Base-by-base conservation (phyloP, 2,797 vertebrate species). In the Myotis daubentonii region DNA sequence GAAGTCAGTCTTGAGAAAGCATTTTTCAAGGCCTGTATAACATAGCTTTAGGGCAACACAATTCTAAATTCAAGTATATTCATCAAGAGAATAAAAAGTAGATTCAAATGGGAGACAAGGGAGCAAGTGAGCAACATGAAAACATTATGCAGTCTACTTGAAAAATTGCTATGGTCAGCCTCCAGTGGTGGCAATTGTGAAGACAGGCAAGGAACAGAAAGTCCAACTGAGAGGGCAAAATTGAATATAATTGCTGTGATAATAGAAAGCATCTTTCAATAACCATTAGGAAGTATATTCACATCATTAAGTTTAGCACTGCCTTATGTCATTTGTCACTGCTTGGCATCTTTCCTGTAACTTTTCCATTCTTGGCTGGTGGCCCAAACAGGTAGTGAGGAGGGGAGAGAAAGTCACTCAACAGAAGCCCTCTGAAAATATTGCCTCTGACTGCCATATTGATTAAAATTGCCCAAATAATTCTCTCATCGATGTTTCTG, bases 1-100 rank as follows among this genome's bases (percentile, higher is more conserved):
- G 65, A 33, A 96, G 91, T 87, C 70, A 94, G 44, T 88, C 41
- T 82, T 76, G 72, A 96, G 75, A 38, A 85, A 89, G 76, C 41
- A 87, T 87, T 94, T 97, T 96, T 80, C 23, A 84, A 94, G 71
- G 68, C 23, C 41, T 83, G 22, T 17, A 51, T 87, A 94, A 82
- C 20, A n/a, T 62, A 80, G 80, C 94, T 95, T 93, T 44, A 93
- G 84, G 87, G 47, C 55, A 94, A 62, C 41, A 88, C 12, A 55
- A 33, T 94, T 89, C 70, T 86, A 92, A 95, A 96, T 95, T 89
- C 88, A 96, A 96, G 36, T 33, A 9, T 87, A 86, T 93, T 95
- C 87, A 95, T 94, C 88, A 94, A 91, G 84, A 94, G 68, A 94
- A 93, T 84, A 90, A 97, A 94, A 92, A 65, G 78, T 83, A 95